These are phyloP conservation scores for Scaptomyza reducta DNA, from an alignment of 2,888 invertebrate genomes.

Conservation along the genomic window DNA sequence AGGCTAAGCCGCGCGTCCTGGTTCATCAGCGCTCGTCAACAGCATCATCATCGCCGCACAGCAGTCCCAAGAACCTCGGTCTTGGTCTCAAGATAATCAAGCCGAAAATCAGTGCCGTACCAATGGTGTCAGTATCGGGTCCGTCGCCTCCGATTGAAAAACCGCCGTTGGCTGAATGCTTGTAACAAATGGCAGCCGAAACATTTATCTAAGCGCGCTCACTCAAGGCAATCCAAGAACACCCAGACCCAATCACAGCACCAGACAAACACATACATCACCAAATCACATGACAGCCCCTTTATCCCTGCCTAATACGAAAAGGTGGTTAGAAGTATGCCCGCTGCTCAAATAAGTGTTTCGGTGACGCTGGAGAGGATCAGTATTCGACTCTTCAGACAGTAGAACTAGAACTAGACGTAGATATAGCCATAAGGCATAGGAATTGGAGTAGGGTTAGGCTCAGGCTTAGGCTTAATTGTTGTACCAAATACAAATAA, in stretches of 20 bases:
- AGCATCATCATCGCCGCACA: conserved; percentile 79
- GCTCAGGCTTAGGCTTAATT: conserved; percentile 42
- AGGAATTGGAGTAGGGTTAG: conserved; percentile 36
- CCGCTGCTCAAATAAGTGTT: conserved; percentile 81
- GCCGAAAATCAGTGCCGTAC: conserved; percentile 85
- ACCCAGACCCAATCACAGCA: conserved; percentile 35
- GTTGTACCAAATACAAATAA: conserved; percentile 43
- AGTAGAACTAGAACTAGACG: conserved; percentile 21
- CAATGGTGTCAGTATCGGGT: conserved; percentile 91
- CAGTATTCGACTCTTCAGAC: conserved; percentile 33
- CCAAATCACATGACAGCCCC: conserved; percentile 4
- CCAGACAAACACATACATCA: conserved; percentile 10
- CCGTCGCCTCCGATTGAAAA: conserved; percentile 91
- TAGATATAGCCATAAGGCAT: conserved; percentile 30
- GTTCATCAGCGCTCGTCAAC: conserved; percentile 82
- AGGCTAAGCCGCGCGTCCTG: conserved; percentile 71
- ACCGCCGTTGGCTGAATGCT: conserved; percentile 80
- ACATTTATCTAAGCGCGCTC: conserved; percentile 84
- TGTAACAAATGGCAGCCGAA: conserved; percentile 85
- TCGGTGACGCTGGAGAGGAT: conserved; percentile 57
- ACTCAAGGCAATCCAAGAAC: conserved; percentile 67
- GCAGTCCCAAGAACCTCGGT: conserved; percentile 77
- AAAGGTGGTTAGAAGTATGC: conserved; percentile 59
- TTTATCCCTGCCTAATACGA: conserved; percentile 19
- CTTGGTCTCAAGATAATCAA: conserved; percentile 76